A percentile compares a stretch with the other conserved stretches of the same genome.
phyloP scores from a whole-genome alignment of 2,113 vertebrate genomes.

The Tonatia bakeri region DNA sequence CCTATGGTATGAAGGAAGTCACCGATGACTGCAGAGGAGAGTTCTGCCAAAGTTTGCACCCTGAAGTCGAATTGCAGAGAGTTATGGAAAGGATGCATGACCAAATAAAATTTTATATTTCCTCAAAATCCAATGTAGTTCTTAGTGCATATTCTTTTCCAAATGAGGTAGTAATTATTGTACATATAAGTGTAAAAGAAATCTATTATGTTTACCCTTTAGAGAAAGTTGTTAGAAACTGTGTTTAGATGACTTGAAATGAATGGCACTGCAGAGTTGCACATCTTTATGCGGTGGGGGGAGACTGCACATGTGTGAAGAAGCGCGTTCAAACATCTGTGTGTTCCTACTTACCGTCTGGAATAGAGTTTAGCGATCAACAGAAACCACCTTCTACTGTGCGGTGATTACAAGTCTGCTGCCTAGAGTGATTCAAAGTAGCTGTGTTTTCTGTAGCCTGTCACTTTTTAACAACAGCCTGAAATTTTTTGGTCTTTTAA shows the following conservation, averaged over 20 bases:
- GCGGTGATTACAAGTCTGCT: not conserved
- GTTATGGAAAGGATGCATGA: not conserved
- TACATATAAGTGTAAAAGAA: not conserved
- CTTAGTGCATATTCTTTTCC: not conserved
- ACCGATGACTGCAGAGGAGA: not conserved
- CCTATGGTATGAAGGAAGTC: not conserved
- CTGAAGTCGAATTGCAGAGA: not conserved
- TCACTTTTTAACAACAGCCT: slow-evolving; percentile 24
- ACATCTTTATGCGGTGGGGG: not conserved
- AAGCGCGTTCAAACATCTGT: not conserved
- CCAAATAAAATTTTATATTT: not conserved
- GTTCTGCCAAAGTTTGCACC: not conserved
- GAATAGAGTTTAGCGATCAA: not conserved
- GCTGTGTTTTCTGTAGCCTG: slow-evolving; percentile 7
- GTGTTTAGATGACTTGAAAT: not conserved
- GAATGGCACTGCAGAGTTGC: not conserved
- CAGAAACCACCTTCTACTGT: slow-evolving; percentile 3
- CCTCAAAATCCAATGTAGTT: not conserved
- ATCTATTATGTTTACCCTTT: not conserved
- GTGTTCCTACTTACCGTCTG: not conserved
- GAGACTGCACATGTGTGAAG: not conserved
- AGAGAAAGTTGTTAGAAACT: not conserved
- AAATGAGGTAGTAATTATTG: not conserved
- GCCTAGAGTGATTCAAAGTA: not conserved
- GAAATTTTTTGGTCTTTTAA: not conserved